Base-by-base conservation (phyloP, 2,113 vertebrate genomes). In the Stegostoma tigrinum region DNA sequence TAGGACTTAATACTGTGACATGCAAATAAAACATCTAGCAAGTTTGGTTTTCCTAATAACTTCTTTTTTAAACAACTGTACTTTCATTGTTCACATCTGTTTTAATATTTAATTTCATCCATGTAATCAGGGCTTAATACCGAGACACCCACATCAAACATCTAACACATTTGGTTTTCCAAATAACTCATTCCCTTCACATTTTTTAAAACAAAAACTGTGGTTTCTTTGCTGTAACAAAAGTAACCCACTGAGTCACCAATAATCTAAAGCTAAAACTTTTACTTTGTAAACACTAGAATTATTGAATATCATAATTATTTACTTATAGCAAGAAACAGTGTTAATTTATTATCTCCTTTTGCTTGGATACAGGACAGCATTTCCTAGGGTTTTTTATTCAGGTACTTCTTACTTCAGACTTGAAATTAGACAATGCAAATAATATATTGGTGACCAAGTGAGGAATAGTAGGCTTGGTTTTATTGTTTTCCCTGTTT, bases 21-120 rank as follows among this genome's bases (percentile, higher is more conserved):
- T 30, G 21, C n/a, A 95, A 68, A 94, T 45, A 45, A 27, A 68
- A 95, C 93, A 94, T 45, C 66, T 70, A 23, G 2, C 27, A 72
- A 48, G 67, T 24, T 72, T 95, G 42, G 24, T 12, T 70, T 72
- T 95, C 93, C 5, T 72, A 72, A 68, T 95, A 52, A 48, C 0
- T 87, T 87, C 27, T 87, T 52, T 52, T 87, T 87, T 19, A 23
- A 48, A 87, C 21, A 45, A 2, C 24, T 52, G 48, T 52, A 23
- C 68, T 70, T 70, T 23, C 23, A 72, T 95, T 45, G 72, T 48
- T 95, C 93, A 95, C 67, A 68, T 72, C 24, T 95, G 30, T 95
- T 95, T 45, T 95, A 23, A 70, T 72, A 38, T 48, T 95, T 72
- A 66, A 64, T 72, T 68, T 3, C 42, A 72, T 95, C 70, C 38